These are phyloP conservation scores for Sphenodon punctatus DNA, from an alignment of 2,797 vertebrate genomes.

Conservation along the genomic window DNA sequence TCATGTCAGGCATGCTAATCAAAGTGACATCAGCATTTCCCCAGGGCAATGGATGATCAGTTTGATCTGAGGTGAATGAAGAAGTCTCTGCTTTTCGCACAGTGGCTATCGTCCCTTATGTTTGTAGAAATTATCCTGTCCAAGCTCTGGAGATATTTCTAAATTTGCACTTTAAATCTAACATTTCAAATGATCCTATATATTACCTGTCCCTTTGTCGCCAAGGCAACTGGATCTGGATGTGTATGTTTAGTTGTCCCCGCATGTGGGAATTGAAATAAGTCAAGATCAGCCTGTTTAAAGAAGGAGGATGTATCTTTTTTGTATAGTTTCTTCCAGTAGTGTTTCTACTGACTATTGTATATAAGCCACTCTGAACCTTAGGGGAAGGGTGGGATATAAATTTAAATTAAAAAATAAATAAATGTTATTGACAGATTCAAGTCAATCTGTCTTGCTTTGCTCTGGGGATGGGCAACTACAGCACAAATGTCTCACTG, in stretches of 20 bases:
- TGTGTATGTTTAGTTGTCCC: fast-evolving
- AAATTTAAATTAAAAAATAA: no score
- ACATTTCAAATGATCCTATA: neutral
- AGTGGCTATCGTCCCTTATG: neutral
- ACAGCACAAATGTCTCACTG: neutral
- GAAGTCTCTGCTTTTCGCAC: neutral
- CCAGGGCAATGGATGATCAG: fast-evolving
- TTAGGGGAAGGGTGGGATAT: no score
- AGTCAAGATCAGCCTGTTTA: neutral
- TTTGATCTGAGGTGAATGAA: neutral
- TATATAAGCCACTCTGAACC: no score
- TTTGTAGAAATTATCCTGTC: neutral
- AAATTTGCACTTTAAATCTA: neutral
- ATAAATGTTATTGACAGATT: neutral
- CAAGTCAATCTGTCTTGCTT: neutral
- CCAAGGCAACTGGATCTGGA: neutral
- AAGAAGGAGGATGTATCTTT: neutral
- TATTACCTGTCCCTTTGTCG: neutral
- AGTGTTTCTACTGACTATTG: no score
- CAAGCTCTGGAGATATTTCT: neutral
- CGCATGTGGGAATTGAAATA: neutral
- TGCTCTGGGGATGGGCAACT: neutral
- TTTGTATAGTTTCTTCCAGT: neutral
- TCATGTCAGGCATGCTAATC: neutral
- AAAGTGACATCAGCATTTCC: fast-evolving